Evolutionary conservation across 2,888 invertebrate species (phyloP).

Genomic region (Camponotus fellah): DNA sequence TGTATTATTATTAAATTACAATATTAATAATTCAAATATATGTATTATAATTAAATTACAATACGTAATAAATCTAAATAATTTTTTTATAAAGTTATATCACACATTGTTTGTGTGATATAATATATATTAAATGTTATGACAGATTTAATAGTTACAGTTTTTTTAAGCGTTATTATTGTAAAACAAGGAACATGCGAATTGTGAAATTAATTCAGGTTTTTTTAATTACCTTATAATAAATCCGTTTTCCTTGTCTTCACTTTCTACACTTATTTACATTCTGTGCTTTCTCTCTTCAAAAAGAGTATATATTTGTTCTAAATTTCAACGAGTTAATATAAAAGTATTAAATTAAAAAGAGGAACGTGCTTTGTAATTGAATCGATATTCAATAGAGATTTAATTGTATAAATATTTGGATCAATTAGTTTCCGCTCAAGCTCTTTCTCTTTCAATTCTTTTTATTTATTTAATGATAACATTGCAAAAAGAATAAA

Average conservation of each 20-base stretch:
- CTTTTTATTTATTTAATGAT: not conserved
- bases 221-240: conserved; percentile 21
- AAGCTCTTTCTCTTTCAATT: not conserved
- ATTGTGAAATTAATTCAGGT: conserved; percentile 33
- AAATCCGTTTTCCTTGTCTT: conserved; percentile 3
- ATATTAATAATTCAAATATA: not conserved
- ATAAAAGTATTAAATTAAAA: not conserved
- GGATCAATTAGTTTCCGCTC: not conserved
- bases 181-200: conserved; percentile 11
- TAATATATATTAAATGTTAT: not conserved
- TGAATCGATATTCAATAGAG: not conserved
- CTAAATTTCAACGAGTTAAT: not conserved
- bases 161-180: conserved; percentile 3
- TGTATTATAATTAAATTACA: not conserved
- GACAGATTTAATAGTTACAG: not conserved
- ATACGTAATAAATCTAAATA: not conserved
- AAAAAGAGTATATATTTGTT: not conserved
- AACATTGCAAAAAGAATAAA: not conserved
- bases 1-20: not conserved
- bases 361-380: not conserved
- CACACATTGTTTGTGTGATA: not conserved
- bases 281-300: conserved; percentile 46
- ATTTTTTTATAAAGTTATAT: not conserved
- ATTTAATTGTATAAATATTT: conserved; percentile 4
- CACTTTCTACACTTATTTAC: conserved; percentile 40